Evolutionary conservation across 2,113 vertebrate species (phyloP), one percentile per base, ranked within the genome.

Genomic region (human (Homo sapiens)): DNA sequence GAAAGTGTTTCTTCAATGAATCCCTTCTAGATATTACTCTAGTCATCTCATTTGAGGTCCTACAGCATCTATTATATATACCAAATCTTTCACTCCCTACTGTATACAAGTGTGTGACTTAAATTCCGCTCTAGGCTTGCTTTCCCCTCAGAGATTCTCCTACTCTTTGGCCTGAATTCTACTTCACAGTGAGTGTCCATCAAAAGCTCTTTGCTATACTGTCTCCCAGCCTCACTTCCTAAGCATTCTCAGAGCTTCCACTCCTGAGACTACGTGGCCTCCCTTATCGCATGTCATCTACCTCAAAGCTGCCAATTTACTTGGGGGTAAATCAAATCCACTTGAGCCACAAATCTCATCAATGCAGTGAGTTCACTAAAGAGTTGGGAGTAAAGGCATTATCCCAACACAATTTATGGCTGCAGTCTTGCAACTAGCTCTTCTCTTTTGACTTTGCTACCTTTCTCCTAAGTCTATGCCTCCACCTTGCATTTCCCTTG

Each of bases 381-480:
- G 52, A 38, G 25, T 1, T 9, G 20, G 38, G 43, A 4, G 16
- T 48, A 43, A 48, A 20, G 64, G 32, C 0, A 0, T 72, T 38
- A 52, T 55, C 35, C 55, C 59, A 43, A 11, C 2, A n/a, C 5
- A 27, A 12, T 38, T 25, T 70, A 68, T 2, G 10, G 52, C 59
- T 0, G 0, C 55, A 20, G 6, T 92, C 93, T 64, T 81, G 22
- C 55, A 78, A 2, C 45, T 6, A 30, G 1, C 48, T 72, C 5
- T 8, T 20, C 8, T 50, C 18, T 30, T 45, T 45, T 4, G 10
- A 17, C 45, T 30, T 45, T 43, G 59, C 5, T 55, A 4, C 25
- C 27, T 61, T 52, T 84, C n/a, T 55, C 48, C 3, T 43, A 6
- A 0, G 22, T 68, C n/a, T 17, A 0, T 0, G 18, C 11, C 48